These are phyloP conservation scores for Andrena bucephala DNA, from an alignment of 2,888 invertebrate species.

Conservation along the genomic window DNA sequence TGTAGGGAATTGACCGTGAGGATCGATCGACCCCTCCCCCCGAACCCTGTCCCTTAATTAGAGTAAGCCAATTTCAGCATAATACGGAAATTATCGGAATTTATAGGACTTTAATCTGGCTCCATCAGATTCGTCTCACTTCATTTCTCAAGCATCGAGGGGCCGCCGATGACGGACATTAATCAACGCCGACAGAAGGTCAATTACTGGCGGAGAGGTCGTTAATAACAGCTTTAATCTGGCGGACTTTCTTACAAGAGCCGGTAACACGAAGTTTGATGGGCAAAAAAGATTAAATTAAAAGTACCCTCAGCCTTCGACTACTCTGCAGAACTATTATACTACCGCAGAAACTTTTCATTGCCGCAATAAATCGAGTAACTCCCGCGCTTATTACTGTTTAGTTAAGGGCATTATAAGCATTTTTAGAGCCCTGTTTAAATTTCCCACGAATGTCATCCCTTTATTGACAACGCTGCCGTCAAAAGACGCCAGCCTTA, in stretches of 20 bases:
- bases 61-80: constrained; percentile 37
- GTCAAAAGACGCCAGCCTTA: too few relatives aligned
- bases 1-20: background rate
- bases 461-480: background rate
- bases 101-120: constrained; percentile 44
- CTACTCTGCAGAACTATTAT: constrained; percentile 10
- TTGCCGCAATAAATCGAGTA: constrained; percentile 33
- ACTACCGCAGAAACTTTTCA: constrained; percentile 33
- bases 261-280: constrained; percentile 36
- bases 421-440: background rate
- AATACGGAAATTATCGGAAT: constrained; percentile 49
- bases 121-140: constrained; percentile 47
- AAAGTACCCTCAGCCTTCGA: constrained; percentile 21
- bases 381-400: background rate
- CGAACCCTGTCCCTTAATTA: background rate
- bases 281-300: constrained; percentile 41
- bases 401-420: constrained; percentile 21
- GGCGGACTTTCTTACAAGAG: constrained; percentile 24
- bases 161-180: constrained; percentile 62
- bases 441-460: constrained; percentile 27
- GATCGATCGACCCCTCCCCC: background rate
- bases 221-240: constrained; percentile 62
- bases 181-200: constrained; percentile 68
- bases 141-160: constrained; percentile 51
- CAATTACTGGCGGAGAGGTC: constrained; percentile 64